These are phyloP conservation scores for Drosophila emarginata DNA, from an alignment of 2,888 invertebrate species.

Conservation along the genomic window DNA sequence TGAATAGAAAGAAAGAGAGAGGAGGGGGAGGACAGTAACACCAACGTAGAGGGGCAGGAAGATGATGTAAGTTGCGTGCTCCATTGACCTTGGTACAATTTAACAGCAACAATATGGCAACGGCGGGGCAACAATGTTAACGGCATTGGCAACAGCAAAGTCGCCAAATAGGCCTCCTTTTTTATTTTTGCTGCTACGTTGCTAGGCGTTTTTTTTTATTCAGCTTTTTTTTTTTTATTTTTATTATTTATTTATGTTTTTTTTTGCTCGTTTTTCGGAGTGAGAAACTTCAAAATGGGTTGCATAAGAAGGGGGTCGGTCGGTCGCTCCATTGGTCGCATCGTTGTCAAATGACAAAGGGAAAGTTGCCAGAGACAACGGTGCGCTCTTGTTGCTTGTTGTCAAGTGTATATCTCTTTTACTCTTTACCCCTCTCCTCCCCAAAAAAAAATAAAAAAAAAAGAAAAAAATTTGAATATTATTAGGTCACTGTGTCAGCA, in stretches of 20 bases:
- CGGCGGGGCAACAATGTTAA: slow-evolving; percentile 23
- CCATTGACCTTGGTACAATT: slow-evolving; percentile 54
- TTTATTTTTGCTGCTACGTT: slow-evolving; percentile 35
- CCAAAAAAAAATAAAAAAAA: neutral
- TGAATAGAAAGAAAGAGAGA: slow-evolving; percentile 5
- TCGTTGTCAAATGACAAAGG: slow-evolving; percentile 40
- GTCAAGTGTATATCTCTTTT: slow-evolving; percentile 12
- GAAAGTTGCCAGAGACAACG: slow-evolving; percentile 41
- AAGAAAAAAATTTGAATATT: slow-evolving; percentile 46
- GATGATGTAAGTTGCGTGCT: slow-evolving; percentile 65
- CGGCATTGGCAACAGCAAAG: neutral
- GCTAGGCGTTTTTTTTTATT: slow-evolving; percentile 39
- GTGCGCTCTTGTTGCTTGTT: neutral
- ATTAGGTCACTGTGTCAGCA: slow-evolving; percentile 62
- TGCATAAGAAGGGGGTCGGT: slow-evolving; percentile 45
- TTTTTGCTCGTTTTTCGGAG: slow-evolving; percentile 3
- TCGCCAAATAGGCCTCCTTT: slow-evolving; percentile 26
- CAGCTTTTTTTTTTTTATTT: neutral
- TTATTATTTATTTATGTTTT: neutral
- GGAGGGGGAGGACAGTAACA: neutral
- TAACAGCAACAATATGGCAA: slow-evolving; percentile 27
- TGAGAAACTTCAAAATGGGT: slow-evolving; percentile 26
- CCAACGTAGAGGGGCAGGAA: neutral
- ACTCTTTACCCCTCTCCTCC: neutral
- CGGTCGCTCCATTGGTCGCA: neutral